Evolutionary conservation across 92 coral and sea anemone genomes (phyloP).

Genomic region (Montipora capitata): DNA sequence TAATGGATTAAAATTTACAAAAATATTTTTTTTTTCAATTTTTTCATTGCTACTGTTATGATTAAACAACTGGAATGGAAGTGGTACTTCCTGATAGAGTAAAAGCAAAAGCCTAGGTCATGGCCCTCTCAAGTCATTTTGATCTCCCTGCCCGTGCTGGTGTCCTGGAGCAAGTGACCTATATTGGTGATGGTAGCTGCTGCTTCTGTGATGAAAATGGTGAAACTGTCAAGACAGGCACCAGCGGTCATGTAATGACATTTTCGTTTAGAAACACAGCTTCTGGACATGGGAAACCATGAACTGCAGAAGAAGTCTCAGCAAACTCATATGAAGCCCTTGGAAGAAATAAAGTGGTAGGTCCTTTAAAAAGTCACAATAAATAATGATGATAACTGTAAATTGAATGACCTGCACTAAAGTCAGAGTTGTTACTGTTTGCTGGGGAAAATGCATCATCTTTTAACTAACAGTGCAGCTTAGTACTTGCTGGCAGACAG

Average conservation of each 20-base stretch:
- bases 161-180: constrained; percentile 53
- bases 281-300: constrained; percentile 54
- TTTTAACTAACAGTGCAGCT: too few species aligned
- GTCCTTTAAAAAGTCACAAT: too few species aligned
- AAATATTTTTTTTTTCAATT: neutral
- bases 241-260: constrained; percentile 73
- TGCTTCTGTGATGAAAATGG: constrained; percentile 49
- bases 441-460: too few species aligned
- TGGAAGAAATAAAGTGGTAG: constrained; percentile 37
- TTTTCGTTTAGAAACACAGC: constrained; percentile 63
- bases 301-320: constrained; percentile 33
- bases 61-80: neutral
- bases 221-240: constrained; percentile 36
- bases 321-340: constrained; percentile 43
- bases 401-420: too few species aligned
- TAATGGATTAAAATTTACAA: too few species aligned
- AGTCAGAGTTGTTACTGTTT: too few species aligned
- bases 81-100: constrained; percentile 24
- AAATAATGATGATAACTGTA: too few species aligned
- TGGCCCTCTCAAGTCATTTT: constrained; percentile 62
- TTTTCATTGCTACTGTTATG: neutral
- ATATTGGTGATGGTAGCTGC: constrained; percentile 43
- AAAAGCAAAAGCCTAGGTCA: constrained; percentile 23
- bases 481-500: too few species aligned
- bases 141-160: constrained; percentile 76